These are phyloP conservation scores for Himalopsyche phryganea DNA, from an alignment of 1,140 invertebrate genomes.

Conservation along the genomic window DNA sequence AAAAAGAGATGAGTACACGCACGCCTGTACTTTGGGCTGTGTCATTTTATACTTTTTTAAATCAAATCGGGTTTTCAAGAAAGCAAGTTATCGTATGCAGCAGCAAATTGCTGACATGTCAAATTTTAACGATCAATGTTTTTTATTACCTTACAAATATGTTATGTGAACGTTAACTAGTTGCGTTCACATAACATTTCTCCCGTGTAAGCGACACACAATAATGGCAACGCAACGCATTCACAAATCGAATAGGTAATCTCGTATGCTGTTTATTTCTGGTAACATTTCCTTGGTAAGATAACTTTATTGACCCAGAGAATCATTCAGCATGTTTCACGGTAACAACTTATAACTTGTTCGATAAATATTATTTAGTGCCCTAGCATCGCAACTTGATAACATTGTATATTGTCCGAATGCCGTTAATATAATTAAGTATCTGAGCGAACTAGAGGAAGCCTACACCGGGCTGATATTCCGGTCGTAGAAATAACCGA, in stretches of 20 bases:
- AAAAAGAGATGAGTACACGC: no score
- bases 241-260: background rate
- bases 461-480: background rate
- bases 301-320: constrained; percentile 11
- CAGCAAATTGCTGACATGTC: no score
- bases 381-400: constrained; percentile 1
- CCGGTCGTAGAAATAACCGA: no score
- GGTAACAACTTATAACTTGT: constrained; percentile 1
- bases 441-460: background rate
- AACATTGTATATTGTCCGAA: background rate
- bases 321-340: constrained; percentile 5
- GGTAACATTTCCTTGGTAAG: background rate
- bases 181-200: background rate
- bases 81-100: no score
- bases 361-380: constrained; percentile 3
- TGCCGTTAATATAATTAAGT: no score
- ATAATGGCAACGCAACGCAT: background rate
- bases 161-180: no score
- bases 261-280: no score
- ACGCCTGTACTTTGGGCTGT: no score
- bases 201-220: background rate
- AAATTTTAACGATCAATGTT: no score
- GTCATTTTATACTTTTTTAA: no score
- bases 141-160: no score
- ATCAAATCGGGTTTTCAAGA: no score